Evolutionary conservation across 2,888 invertebrate genomes (phyloP), one percentile per base, ranked within the genome.

Genomic region (Oscheius sp.): DNA sequence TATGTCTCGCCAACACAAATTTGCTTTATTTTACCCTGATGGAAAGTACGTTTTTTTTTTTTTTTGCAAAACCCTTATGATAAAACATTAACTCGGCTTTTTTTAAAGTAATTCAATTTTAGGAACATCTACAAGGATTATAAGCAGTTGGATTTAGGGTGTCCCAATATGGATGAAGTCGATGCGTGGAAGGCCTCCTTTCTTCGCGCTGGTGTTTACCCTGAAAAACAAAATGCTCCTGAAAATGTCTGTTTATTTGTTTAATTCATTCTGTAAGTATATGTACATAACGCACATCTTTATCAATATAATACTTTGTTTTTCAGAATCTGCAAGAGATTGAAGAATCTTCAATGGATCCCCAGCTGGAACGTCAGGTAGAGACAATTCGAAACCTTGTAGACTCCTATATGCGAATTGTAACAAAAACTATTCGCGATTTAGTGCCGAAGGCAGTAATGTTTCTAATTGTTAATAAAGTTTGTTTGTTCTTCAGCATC

Each of bases 141-240:
- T 89, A 98, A 98, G 88, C 95, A 95, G 88, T 90, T 99, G 80
- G 98, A 99, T 89, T 90, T 99, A 87, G 95, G 96, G 70, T 96
- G 96, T 86, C 95, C 96, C 88, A 95, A 92, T 62, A 85, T 87
- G 73, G 89, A 86, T 67, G 86, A 87, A 64, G 94, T 97, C 14
- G 97, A 98, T 87, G 95, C 95, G 14, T 98, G 97, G 98, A 98
- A 98, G 88, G 98, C 98, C 1, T 97, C 97, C 6, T 96, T 99
- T 90, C 90, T 99, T 33, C 91, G 98, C 77, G 98, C 98, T 67
- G 98, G 98, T 50, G 98, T 99, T 45, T 99, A 99, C 88, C 98
- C 98, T 0, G 98, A 99, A 88, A 95, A 96, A 87, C 91, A 82
- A 44, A 77, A 77, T 51, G 76, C 83, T 6, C 71, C 74, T 12